These are phyloP conservation scores for Standfussiana lucernea DNA, from an alignment of 2,888 invertebrate species.

Conservation along the genomic window DNA sequence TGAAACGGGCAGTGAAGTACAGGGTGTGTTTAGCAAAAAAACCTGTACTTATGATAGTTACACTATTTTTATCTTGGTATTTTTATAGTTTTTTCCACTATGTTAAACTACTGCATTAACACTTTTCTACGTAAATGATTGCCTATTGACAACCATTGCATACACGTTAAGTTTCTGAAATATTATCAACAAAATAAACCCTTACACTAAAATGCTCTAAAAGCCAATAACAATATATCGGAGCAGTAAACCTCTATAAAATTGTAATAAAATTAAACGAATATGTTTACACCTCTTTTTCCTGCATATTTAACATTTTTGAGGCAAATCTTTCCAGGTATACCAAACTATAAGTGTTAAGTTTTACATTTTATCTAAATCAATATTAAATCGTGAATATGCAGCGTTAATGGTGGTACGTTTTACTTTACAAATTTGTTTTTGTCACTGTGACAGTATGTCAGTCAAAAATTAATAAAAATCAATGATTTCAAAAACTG, in stretches of 20 bases:
- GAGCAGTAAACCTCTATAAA: slow-evolving; percentile 12
- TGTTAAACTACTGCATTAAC: background rate
- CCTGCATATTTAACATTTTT: slow-evolving; percentile 32
- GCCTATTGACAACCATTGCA: background rate
- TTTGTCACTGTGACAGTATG: background rate
- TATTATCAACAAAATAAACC: background rate
- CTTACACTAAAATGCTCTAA: slow-evolving; percentile 1
- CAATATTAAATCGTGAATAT: background rate
- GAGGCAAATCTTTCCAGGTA: slow-evolving; percentile 38
- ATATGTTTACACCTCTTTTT: slow-evolving; percentile 36
- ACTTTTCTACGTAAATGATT: background rate
- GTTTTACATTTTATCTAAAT: background rate
- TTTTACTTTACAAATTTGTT: background rate
- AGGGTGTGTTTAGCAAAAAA: too few relatives aligned
- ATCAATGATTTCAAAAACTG: background rate
- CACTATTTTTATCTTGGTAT: too few relatives aligned
- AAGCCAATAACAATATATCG: slow-evolving; percentile 26
- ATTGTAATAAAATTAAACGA: slow-evolving; percentile 35
- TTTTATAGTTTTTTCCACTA: too few relatives aligned
- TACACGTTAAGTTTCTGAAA: background rate
- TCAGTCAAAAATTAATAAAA: background rate
- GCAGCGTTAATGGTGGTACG: background rate
- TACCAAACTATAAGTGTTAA: background rate
- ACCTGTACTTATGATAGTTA: too few relatives aligned
- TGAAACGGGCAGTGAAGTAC: background rate